These are phyloP conservation scores for Drosophila kanapiae DNA, from an alignment of 1,140 invertebrate species.

Conservation along the genomic window DNA sequence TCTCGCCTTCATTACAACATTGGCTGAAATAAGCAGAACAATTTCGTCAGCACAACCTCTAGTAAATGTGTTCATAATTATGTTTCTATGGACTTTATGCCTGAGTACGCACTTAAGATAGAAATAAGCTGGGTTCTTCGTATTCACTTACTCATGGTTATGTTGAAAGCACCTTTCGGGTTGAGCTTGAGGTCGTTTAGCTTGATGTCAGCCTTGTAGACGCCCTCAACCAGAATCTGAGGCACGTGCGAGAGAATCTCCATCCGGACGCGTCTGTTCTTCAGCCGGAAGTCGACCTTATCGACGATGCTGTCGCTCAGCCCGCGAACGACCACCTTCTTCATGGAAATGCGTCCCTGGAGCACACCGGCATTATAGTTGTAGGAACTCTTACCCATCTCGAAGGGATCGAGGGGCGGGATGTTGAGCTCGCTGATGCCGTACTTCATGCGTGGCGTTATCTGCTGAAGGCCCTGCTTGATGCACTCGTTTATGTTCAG, in stretches of 20 bases:
- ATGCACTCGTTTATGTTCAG: constrained; percentile 80
- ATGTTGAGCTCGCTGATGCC: constrained; percentile 77
- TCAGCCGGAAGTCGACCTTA: constrained; percentile 68
- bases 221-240: constrained; percentile 68
- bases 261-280: constrained; percentile 62
- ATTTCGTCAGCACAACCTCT: background rate
- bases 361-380: constrained; percentile 67
- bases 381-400: constrained; percentile 63
- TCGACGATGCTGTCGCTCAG: constrained; percentile 64
- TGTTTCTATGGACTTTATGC: background rate
- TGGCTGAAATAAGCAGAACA: constrained; percentile 33
- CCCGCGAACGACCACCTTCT: constrained; percentile 69
- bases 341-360: constrained; percentile 69
- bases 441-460: constrained; percentile 70
- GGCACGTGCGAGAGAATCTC: constrained; percentile 62
- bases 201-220: constrained; percentile 79
- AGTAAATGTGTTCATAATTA: background rate
- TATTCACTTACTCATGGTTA: constrained; percentile 69
- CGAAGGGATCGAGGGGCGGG: constrained; percentile 79
- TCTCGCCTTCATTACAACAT: constrained; percentile 64
- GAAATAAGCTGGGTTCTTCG: background rate
- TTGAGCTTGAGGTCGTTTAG: constrained; percentile 80
- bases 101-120: too few species aligned
- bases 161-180: constrained; percentile 82
- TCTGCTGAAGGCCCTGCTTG: constrained; percentile 66